Conservation (phyloP, 1,140 invertebrate species). For the Neodiprion lecontei region DNA sequence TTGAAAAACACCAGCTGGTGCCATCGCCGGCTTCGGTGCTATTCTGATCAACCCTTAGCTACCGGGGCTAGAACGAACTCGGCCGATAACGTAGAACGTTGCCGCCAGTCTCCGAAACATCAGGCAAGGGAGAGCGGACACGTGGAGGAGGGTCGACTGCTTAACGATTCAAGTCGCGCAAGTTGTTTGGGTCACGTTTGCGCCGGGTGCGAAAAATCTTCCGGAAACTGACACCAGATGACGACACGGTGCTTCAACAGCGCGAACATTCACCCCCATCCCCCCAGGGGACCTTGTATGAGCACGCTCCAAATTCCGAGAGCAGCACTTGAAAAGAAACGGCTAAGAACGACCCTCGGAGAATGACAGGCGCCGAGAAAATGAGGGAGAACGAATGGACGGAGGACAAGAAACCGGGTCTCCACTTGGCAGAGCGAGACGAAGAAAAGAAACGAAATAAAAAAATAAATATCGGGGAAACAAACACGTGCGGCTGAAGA, state of each 20-base stretch:
- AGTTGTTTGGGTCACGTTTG: constrained; percentile 19
- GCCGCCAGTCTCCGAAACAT: constrained; percentile 32
- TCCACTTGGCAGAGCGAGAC: too few relatives aligned
- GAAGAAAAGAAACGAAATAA: too few relatives aligned
- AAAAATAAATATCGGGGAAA: too few relatives aligned
- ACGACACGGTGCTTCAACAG: constrained; percentile 32
- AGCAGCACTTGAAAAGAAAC: too few relatives aligned
- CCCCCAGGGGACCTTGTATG: not conserved
- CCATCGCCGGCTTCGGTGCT: constrained; percentile 38
- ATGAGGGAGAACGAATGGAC: too few relatives aligned
- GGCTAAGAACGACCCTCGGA: too few relatives aligned
- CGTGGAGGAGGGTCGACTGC: constrained; percentile 15
- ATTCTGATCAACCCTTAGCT: constrained; percentile 37
- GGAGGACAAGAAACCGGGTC: too few relatives aligned
- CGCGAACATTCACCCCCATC: not conserved
- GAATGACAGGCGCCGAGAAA: too few relatives aligned
- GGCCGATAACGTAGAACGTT: constrained; percentile 55
- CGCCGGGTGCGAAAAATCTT: constrained; percentile 20
- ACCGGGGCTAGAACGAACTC: constrained; percentile 26
- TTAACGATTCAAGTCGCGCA: constrained; percentile 35
- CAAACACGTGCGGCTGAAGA: too few relatives aligned
- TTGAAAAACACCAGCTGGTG: constrained; percentile 34
- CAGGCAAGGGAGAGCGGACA: constrained; percentile 20
- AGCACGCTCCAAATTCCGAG: not conserved
- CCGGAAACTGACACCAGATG: constrained; percentile 40